Conservation (phyloP, 1,140 invertebrate genomes). For the Augochlora pura region DNA sequence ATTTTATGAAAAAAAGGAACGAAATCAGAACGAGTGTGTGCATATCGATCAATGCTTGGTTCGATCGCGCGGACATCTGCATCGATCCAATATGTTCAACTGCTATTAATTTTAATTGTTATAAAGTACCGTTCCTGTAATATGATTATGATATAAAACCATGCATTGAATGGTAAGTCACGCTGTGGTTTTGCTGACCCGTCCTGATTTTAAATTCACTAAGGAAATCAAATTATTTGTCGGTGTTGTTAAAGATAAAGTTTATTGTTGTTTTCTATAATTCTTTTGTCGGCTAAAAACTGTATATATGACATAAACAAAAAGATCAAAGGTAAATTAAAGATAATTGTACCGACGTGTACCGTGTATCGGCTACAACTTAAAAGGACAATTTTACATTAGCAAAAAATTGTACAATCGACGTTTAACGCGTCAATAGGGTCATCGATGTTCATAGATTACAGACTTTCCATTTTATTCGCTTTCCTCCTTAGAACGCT, state of each 20-base stretch:
- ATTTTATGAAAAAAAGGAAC: constrained; percentile 56
- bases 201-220: background rate
- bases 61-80: constrained; percentile 30
- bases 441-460: background rate
- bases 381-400: constrained; percentile 7
- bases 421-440: background rate
- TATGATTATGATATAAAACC: constrained; percentile 79
- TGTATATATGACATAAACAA: background rate
- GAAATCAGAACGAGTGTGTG: constrained; percentile 57
- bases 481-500: constrained; percentile 82
- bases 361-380: background rate
- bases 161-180: constrained; percentile 76
- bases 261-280: constrained; percentile 41
- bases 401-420: background rate
- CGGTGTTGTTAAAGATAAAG: constrained; percentile 35
- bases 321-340: background rate
- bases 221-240: too few species aligned
- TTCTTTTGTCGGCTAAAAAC: constrained; percentile 16
- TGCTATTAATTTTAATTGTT: constrained; percentile 78
- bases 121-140: constrained; percentile 78
- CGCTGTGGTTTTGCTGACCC: background rate
- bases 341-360: background rate
- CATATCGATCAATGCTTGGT: constrained; percentile 60
- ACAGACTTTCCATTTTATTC: constrained; percentile 72
- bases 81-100: constrained; percentile 69